phyloP scores from a whole-genome alignment of 1,140 invertebrate genomes.

The Megalopta genalis region DNA sequence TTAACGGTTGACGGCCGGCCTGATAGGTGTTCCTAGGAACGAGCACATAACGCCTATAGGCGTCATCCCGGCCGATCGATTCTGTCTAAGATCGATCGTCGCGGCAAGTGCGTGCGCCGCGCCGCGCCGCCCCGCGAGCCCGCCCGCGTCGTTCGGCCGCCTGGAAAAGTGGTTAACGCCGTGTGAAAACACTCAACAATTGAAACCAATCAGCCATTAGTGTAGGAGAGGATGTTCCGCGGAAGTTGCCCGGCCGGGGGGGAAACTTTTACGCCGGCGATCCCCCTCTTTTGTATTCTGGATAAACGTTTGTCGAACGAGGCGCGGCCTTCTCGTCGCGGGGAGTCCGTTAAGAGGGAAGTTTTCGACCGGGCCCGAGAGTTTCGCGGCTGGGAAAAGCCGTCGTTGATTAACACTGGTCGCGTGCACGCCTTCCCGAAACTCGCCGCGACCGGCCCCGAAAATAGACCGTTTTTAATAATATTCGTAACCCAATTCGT shows the following conservation, averaged over 20 bases:
- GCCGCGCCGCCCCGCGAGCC: conserved; percentile 12
- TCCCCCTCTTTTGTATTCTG: neutral
- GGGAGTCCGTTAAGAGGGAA: neutral
- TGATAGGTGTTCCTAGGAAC: conserved; percentile 10
- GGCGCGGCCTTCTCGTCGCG: no score
- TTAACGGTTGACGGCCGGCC: conserved; percentile 39
- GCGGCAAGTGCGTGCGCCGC: conserved; percentile 59
- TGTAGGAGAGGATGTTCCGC: neutral
- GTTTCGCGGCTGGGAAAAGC: neutral
- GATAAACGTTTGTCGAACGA: conserved; percentile 6
- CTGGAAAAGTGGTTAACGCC: conserved; percentile 11
- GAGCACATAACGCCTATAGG: conserved; percentile 38
- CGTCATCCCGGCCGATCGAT: conserved; percentile 61
- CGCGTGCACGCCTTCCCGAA: neutral
- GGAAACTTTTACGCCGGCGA: neutral
- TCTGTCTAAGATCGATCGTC: conserved; percentile 53
- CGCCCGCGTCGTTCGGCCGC: neutral
- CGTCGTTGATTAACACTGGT: neutral
- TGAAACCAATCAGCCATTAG: neutral
- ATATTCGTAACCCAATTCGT: no score
- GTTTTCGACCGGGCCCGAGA: neutral
- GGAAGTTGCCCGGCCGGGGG: neutral
- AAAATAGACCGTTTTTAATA: no score
- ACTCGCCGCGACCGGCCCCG: no score
- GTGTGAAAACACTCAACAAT: conserved; percentile 11